Evolutionary conservation across 64 coral and sea anemone species (phyloP), one percentile per base, ranked within the genome.

Genomic region (Astreopora myriophthalma): DNA sequence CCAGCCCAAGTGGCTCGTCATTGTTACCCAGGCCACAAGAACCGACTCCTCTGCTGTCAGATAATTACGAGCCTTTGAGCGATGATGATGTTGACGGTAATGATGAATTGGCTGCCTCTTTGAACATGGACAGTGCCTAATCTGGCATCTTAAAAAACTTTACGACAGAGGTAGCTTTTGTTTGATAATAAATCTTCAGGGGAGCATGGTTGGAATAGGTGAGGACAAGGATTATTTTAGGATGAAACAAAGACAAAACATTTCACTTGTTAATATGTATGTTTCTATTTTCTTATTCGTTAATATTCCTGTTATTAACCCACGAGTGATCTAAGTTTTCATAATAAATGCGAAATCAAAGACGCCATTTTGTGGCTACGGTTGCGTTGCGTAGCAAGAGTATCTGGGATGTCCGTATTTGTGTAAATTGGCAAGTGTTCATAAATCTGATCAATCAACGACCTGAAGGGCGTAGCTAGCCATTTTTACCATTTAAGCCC

Each of bases 31-130:
- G 95, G 25, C 82, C 88, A 93, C 95, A 94, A 27, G 95, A 97
- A 40, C 92, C 82, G 19, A 69, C 89, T 25, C 95, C 95, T 20
- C 77, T 97, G 13, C 52, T 97, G 62, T 97, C 95, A 26, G 95
- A 97, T 63, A 89, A 90, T 49, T 97, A 97, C 33, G 95, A 97
- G 75, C 95, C 95, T 6, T 78, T 97, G 28, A 97, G 95, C 61
- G 95, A 97, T 44, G 95, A 97, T 29, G 95, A 94, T n/a, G 91
- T 8, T 19, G 11, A 46, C 42, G 42, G 11, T 46, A 6, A 93
- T 14, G 69, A 85, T 22, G 67, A 63, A 30, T 11, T 74, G 37
- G 70, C 16, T 48, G 31, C 48, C 19, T 25, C 52, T 65, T 65
- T 57, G 10, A 83, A 83, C 32, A 70, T 33, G 67, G 27, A 80